Base-by-base conservation (phyloP, 2,113 vertebrate genomes). In the Nibea albiflora region DNA sequence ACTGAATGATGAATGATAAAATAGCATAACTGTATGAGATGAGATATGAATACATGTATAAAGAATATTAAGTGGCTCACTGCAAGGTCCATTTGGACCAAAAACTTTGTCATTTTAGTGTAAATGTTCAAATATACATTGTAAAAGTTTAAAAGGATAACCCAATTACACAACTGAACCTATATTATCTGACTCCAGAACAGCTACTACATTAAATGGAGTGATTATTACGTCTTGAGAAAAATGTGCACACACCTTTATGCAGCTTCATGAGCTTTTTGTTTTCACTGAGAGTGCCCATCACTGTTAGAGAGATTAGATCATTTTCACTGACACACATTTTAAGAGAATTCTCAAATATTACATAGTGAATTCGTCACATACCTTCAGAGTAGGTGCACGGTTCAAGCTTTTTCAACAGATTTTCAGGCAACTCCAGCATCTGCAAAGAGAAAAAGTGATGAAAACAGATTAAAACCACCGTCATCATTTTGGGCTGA, bases 301-400 rank as follows among this genome's bases (percentile, higher is more conserved):
- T 92, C 53, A 73, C 93, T 94, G 73, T 39, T 39, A 20, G 56
- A 77, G 31, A 58, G n/a, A 61, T 6, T 15, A 71, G 6, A 81
- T 56, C 0, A 78, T 56, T 44, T 44, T 73, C 28, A 76, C 4
- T 20, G 49, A 7, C 17, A 10, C 1, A 26, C 14, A 57, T 2
- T 19, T 17, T 1, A 3, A 73, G 4, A 39, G 5, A 73, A 35
- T 1, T 39, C 11, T 53, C 11, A 76, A 65, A n/a, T 22, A 68
- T 16, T 28, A 15, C 1, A 49, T 20, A 8, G 2, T 19, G 7
- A 12, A 42, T 76, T 70, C 4, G 20, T 22, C 3, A 7, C 8
- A 9, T 87, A 93, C 93, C 93, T 85, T 90, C 24, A 11, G 61
- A n/a, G 69, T 92, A 93, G 11, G 58, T 68, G 19, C 22, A 47